These are phyloP conservation scores for Callyntrura guangdongensis DNA, from an alignment of 2,888 invertebrate genomes.

Conservation along the genomic window DNA sequence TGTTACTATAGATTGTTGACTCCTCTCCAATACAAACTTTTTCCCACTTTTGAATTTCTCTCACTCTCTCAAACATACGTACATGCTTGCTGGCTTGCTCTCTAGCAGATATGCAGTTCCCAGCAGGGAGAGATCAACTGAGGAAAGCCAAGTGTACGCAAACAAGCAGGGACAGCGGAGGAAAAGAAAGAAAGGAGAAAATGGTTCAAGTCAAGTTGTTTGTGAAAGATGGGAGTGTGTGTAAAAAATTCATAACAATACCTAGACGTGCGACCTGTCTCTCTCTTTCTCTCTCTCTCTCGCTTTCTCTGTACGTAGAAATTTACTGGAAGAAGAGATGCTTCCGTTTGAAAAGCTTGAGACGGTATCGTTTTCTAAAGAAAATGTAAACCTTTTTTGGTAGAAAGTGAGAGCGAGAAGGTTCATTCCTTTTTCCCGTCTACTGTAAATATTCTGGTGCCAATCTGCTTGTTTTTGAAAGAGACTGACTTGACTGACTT, in stretches of 20 bases:
- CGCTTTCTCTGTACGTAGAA: background rate
- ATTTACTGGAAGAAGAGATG: background rate
- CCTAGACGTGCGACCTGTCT: background rate
- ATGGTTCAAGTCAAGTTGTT: too few relatives aligned
- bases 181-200: background rate
- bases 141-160: background rate
- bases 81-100: too few relatives aligned
- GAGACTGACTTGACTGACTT: constrained; percentile 21
- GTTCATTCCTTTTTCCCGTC: background rate
- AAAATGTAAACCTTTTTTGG: too few relatives aligned
- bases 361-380: too few relatives aligned
- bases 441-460: background rate
- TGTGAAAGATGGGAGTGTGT: too few relatives aligned
- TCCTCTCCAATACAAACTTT: background rate
- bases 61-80: too few relatives aligned
- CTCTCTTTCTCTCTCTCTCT: constrained; percentile 18
- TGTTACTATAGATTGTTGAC: background rate
- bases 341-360: too few relatives aligned
- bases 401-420: too few relatives aligned
- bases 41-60: too few relatives aligned
- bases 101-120: too few relatives aligned
- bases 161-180: too few relatives aligned
- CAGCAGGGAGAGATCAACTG: background rate
- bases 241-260: too few relatives aligned
- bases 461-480: constrained; percentile 1